Evolutionary conservation across 1,140 invertebrate genomes (phyloP).

Genomic region (Tetragonula clypearis): DNA sequence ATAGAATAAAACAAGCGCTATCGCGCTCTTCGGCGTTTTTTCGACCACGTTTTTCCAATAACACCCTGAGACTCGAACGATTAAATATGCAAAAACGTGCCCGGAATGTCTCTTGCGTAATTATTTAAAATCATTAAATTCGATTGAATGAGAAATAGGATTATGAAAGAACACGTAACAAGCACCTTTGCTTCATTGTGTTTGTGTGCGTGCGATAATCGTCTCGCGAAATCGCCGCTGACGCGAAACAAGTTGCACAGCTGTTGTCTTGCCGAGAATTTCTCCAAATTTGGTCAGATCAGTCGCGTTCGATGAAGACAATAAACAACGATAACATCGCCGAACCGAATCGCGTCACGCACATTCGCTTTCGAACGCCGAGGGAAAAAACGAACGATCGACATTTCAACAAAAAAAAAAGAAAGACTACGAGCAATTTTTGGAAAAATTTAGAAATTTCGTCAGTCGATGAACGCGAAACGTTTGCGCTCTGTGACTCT

Average conservation of each 20-base stretch:
- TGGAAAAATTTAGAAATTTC: too few species aligned
- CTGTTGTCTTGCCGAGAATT: background rate
- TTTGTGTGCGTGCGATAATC: background rate
- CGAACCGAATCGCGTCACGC: too few species aligned
- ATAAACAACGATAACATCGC: background rate
- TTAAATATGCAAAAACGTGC: too few species aligned
- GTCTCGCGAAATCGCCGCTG: background rate
- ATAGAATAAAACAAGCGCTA: too few species aligned
- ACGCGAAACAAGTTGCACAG: background rate
- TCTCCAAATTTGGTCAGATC: constrained; percentile 38
- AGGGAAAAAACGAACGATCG: background rate
- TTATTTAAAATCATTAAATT: background rate
- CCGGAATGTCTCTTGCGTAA: background rate
- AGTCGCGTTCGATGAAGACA: constrained; percentile 15
- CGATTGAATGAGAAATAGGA: background rate
- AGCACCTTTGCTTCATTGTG: background rate
- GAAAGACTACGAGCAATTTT: too few species aligned
- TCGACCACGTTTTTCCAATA: too few species aligned
- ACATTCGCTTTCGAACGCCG: constrained; percentile 9
- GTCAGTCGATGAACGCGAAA: too few species aligned
- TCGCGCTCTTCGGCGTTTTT: too few species aligned
- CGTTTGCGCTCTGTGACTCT: too few species aligned
- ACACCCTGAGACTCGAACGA: too few species aligned
- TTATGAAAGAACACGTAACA: background rate
- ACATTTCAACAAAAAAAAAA: too few species aligned